A percentile compares a stretch with the other conserved stretches of the same genome.
Evolutionary conservation across 1,140 invertebrate species (phyloP).

Genomic region (Pseudomyrmex pallidus): DNA sequence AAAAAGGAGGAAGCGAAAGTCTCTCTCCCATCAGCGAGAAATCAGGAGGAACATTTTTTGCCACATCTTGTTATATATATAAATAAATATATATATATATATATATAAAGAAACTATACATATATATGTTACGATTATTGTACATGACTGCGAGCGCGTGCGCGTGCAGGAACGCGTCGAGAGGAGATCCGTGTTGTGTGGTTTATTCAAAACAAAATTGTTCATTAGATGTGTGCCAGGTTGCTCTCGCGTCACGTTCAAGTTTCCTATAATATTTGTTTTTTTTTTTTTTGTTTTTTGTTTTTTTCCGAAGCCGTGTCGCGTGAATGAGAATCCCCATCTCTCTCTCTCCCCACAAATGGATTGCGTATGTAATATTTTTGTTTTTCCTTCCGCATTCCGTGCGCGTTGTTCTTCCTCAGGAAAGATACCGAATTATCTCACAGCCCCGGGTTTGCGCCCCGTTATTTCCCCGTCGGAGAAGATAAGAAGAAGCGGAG

Average conservation of each 20-base stretch:
- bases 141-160: slow-evolving; percentile 58
- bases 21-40: slow-evolving; percentile 34
- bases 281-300: not conserved
- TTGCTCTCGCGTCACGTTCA: slow-evolving; percentile 12
- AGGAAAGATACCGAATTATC: not conserved
- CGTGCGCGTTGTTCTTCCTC: too few species aligned
- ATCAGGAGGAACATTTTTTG: slow-evolving; percentile 64
- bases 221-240: slow-evolving; percentile 9
- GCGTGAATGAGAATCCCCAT: not conserved
- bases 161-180: slow-evolving; percentile 22
- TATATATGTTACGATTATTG: slow-evolving; percentile 47
- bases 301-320: slow-evolving; percentile 7
- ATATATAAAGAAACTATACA: slow-evolving; percentile 28
- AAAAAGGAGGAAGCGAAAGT: not conserved
- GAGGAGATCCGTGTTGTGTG: not conserved
- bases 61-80: slow-evolving; percentile 66
- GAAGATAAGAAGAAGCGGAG: too few species aligned
- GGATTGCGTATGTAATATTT: too few species aligned
- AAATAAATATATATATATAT: slow-evolving; percentile 28
- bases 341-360: not conserved
- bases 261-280: not conserved
- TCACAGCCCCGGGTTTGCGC: too few species aligned
- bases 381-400: too few species aligned
- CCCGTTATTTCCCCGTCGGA: too few species aligned
- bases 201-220: not conserved